These are phyloP conservation scores for Sinodicranocentrus sp. DNA, from an alignment of 2,888 invertebrate genomes.

Conservation along the genomic window DNA sequence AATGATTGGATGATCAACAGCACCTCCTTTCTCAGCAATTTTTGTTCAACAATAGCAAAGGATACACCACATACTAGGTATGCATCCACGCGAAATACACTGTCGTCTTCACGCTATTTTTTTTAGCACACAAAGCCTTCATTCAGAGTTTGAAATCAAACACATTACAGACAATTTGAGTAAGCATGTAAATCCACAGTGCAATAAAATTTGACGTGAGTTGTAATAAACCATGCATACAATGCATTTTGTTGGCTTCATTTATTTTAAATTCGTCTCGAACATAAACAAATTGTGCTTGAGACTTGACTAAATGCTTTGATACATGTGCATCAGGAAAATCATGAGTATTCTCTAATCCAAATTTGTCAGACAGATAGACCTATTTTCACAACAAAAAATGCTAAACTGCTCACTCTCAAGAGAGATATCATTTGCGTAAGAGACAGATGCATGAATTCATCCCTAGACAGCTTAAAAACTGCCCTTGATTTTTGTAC, in stretches of 20 bases:
- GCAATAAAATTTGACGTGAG: neutral
- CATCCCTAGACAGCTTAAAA: conserved; percentile 17
- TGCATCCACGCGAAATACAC: too few relatives aligned
- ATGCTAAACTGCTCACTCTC: neutral
- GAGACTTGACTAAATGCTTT: neutral
- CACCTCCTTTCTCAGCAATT: neutral
- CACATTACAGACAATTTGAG: too few relatives aligned
- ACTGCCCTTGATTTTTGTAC: conserved; percentile 42
- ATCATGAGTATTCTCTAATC: neutral
- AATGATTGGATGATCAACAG: neutral
- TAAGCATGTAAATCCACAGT: neutral
- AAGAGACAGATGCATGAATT: neutral
- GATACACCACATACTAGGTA: neutral
- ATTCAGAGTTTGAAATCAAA: neutral
- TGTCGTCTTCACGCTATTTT: neutral
- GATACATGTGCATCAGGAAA: neutral
- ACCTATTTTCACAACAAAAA: neutral
- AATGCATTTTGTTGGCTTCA: neutral
- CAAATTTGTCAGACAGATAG: neutral
- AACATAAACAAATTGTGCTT: neutral
- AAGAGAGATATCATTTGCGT: neutral
- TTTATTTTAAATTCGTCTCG: neutral
- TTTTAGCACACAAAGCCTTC: neutral
- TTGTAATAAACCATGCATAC: neutral
- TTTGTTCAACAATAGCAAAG: neutral